These are phyloP conservation scores for Paratilapia polleni DNA, from an alignment of 2,113 vertebrate genomes.

Conservation along the genomic window DNA sequence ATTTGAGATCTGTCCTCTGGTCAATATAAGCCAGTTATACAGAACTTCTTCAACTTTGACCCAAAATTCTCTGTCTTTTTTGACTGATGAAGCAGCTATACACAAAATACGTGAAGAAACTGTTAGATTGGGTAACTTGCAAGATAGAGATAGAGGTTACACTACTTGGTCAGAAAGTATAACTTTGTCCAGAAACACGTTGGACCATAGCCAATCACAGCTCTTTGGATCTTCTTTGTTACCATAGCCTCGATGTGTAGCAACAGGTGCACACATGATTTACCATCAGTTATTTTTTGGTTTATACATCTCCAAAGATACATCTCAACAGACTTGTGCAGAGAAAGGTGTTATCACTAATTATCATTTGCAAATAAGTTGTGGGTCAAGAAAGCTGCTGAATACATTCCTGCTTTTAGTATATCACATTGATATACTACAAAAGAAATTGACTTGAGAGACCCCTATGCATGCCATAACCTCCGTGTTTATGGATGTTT, in stretches of 20 bases:
- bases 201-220: neutral
- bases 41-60: neutral
- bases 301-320: neutral
- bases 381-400: neutral
- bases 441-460: neutral
- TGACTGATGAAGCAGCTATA: no score
- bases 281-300: neutral
- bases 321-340: neutral
- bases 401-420: neutral
- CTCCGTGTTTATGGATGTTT: neutral
- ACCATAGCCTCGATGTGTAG: neutral
- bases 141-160: neutral
- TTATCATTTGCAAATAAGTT: neutral
- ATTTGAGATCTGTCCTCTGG: neutral
- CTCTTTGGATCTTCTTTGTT: no score
- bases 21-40: neutral
- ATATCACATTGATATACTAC: no score
- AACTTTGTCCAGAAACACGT: neutral
- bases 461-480: neutral
- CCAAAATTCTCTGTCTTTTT: no score
- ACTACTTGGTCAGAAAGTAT: neutral
- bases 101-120: neutral
- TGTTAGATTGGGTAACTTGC: neutral
- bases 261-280: neutral
- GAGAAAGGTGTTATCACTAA: neutral